Evolutionary conservation across 1,140 invertebrate genomes (phyloP).

Genomic region (Brachionus asplanchnoidis): DNA sequence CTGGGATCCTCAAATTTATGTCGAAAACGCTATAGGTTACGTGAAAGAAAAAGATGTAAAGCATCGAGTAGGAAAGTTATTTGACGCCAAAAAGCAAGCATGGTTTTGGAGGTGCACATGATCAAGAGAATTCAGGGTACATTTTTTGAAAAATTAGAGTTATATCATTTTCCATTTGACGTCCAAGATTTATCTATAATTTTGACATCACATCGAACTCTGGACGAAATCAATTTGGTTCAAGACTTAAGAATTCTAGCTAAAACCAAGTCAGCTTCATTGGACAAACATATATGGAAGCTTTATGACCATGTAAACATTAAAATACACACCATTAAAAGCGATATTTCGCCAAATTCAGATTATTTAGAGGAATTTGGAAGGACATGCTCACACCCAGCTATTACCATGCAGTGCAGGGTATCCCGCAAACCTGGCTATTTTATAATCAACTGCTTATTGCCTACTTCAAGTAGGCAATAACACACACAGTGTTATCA

Average conservation of each 20-base stretch:
- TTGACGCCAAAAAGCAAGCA: background rate
- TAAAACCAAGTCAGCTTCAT: background rate
- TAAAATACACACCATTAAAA: background rate
- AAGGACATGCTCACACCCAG: background rate
- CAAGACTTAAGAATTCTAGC: background rate
- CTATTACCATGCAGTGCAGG: conserved; percentile 5
- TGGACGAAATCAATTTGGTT: background rate
- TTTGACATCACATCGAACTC: background rate
- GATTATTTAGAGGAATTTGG: conserved; percentile 1
- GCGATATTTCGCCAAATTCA: background rate
- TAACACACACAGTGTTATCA: conserved; percentile 25
- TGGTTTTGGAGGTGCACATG: conserved; percentile 5
- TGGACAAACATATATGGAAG: conserved; percentile 27
- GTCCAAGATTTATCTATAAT: conserved; percentile 17
- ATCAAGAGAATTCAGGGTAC: conserved; percentile 20
- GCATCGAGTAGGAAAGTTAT: background rate
- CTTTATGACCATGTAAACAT: conserved; percentile 2
- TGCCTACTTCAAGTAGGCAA: background rate
- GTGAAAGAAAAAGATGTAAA: conserved; percentile 33
- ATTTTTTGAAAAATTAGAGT: conserved; percentile 14
- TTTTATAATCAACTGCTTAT: background rate
- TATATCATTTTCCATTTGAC: conserved; percentile 27
- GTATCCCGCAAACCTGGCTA: background rate
- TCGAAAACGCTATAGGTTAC: background rate
- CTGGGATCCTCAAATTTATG: background rate